phyloP scores from a whole-genome alignment of 2,113 vertebrate genomes.

The Lasiurus borealis region DNA sequence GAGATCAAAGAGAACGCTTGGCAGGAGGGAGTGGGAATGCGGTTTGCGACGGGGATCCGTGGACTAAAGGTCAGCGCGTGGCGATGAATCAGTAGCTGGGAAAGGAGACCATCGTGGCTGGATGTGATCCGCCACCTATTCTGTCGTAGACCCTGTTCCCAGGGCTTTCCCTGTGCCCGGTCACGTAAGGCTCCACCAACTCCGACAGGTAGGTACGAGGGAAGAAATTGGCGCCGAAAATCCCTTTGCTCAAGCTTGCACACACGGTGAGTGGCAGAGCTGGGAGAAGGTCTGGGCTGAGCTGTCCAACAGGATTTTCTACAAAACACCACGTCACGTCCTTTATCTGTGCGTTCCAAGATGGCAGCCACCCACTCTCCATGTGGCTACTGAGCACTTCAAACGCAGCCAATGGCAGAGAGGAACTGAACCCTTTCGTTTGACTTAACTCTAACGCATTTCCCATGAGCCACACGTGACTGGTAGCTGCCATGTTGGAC shows the following conservation, averaged over 20 bases:
- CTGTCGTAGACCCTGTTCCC: neutral
- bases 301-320: neutral
- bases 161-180: neutral
- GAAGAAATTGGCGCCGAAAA: neutral
- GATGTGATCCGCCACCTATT: rapidly evolving
- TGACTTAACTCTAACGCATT: neutral
- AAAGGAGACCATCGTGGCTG: neutral
- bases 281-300: neutral
- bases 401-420: neutral
- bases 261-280: neutral
- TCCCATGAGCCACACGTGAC: neutral
- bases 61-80: neutral
- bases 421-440: neutral
- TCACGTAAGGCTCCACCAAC: neutral
- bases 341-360: neutral
- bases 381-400: neutral
- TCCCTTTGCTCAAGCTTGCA: neutral
- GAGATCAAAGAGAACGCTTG: neutral
- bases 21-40: neutral
- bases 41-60: neutral
- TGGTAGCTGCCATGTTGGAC: neutral
- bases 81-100: neutral
- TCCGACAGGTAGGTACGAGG: neutral
- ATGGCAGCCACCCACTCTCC: neutral
- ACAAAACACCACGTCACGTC: too few species aligned